Base-by-base conservation (phyloP, 2,888 invertebrate species). In the Balanococcus diminutus region DNA sequence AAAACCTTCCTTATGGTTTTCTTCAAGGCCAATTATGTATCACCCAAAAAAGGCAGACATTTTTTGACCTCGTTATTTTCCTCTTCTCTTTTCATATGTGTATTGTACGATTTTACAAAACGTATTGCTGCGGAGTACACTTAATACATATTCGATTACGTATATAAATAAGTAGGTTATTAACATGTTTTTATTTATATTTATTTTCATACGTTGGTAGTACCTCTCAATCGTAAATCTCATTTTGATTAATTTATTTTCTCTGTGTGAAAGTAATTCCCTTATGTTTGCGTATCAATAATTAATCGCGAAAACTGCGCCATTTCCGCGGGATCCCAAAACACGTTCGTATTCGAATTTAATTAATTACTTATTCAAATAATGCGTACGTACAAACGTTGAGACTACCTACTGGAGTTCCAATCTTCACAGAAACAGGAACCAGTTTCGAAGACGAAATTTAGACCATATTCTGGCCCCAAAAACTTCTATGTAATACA, bases 121-220 rank as follows among this genome's bases (percentile, higher is more conserved):
- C 11, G 22, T 19, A 1, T 39, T 39, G 39, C 81, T 39, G 39
- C 81, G 11, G n/a, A n/a, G n/a, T n/a, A 22, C 56, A 56, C 5
- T 56, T 4, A 6, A n/a, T 46, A n/a, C 46, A 46, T 81, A 81
- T n/a, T 81, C 56, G 51, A 51, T 51, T 56, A 56, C 56, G 22
- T 56, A 56, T 72, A n/a, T n/a, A n/a, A n/a, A n/a, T n/a, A 72
- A 72, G 72, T 72, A 72, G 72, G 72, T 72, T 31, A 72, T 72
- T 72, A 72, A n/a, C 46, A 46, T 46, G n/a, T 46, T 46, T 67
- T 67, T 67, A 28, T 6, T 19, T 22, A 56, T 56, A 56, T 56
- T n/a, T 56, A 56, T 56, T 56, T 11, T 72, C 16, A 28, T 61
- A 61, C 6, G 61, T 61, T 1, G 14, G 42, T 42, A 42, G 2